Evolutionary conservation across 2,888 invertebrate species (phyloP).

Genomic region (Nemotelus pantherinus): DNA sequence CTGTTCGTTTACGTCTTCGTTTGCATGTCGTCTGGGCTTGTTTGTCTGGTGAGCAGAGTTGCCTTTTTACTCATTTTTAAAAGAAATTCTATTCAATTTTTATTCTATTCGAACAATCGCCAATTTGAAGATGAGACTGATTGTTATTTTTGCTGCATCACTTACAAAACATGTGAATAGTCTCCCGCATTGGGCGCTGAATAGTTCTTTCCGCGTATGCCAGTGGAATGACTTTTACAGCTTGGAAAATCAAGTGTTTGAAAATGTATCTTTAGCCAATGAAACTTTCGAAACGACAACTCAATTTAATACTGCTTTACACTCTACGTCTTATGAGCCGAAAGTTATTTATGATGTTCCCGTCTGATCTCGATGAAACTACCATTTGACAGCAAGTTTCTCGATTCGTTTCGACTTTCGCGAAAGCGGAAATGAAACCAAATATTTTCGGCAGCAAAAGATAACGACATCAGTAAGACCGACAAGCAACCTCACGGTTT

Average conservation of each 20-base stretch:
- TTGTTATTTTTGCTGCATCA: too few species aligned
- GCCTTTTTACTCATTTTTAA: slow-evolving; percentile 40
- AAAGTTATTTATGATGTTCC: slow-evolving; percentile 49
- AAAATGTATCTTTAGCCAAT: too few species aligned
- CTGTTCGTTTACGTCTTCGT: slow-evolving; percentile 19
- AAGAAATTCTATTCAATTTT: not conserved
- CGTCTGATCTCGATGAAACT: slow-evolving; percentile 37
- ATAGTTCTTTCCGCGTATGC: too few species aligned
- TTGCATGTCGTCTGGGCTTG: not conserved
- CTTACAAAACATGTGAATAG: too few species aligned
- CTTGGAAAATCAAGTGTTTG: too few species aligned
- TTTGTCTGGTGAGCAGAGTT: not conserved
- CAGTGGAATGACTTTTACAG: too few species aligned
- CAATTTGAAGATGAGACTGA: not conserved
- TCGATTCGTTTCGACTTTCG: not conserved
- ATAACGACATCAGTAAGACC: not conserved
- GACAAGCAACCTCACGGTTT: not conserved
- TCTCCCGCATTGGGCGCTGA: too few species aligned
- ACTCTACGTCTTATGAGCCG: not conserved
- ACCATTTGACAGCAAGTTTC: slow-evolving; percentile 30
- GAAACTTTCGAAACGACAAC: too few species aligned
- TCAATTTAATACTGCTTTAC: too few species aligned
- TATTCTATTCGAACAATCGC: not conserved
- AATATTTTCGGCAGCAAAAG: slow-evolving; percentile 25
- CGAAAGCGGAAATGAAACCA: slow-evolving; percentile 12